Evolutionary conservation across 2,888 invertebrate species (phyloP), one percentile per base, ranked within the genome.

Genomic region (Lacanobia wlatinum): DNA sequence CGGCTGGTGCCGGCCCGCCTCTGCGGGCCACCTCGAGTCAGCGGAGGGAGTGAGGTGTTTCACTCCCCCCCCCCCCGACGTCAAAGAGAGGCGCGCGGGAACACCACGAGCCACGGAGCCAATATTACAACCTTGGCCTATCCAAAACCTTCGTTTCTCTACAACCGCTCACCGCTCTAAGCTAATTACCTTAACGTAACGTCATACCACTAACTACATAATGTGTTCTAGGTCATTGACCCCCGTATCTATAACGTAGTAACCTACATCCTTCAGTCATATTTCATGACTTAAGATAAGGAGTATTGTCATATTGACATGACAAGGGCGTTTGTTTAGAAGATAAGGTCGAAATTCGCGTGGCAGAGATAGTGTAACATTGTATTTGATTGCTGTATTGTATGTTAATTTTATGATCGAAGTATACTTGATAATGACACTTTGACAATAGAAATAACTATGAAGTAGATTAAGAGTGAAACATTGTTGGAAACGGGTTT

Each of bases 261-360:
- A 81, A 70, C 76, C 61, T 46, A 78, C 38, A 81, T 78, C 48
- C 28, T 69, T 69, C 76, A 76, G 10, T 48, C 48, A 62, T 50
- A 53, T 65, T 81, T 50, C 38, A 64, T 14, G 40, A 40, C 38
- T 38, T 0, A 4, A 46, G 78, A 78, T 78, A 78, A 79, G 55
- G 28, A 16, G n/a, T 61, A 59, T 21, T 43, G 23, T 53, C 28
- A 55, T 65, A n/a, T 58, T 52, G 53, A 23, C 34, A 34, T 21
- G 59, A 66, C 58, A 81, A 62, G 64, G 40, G 18, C 65, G 50
- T 66, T 10, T 64, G 67, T 40, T 55, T 28, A 55, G 50, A 21
- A 53, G n/a, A 55, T 70, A 76, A 63, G 43, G 82, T 65, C 14
- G 12, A 48, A 40, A 53, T 28, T 78, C 38, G 70, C 23, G 50